Conservation (phyloP, 2,888 invertebrate genomes). For the Schizaphis graminum region DNA sequence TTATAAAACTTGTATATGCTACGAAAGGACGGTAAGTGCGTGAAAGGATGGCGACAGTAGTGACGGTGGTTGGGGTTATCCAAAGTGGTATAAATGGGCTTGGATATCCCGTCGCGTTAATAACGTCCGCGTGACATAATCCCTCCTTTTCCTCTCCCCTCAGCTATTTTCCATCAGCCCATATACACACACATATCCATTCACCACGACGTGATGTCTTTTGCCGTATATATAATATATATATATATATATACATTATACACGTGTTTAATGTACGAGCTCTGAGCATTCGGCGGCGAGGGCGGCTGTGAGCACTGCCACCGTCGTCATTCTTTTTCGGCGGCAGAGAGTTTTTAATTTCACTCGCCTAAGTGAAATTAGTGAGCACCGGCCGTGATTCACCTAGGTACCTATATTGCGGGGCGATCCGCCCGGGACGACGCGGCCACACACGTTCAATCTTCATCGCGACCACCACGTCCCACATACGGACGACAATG, state of each 20-base stretch:
- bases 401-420: constrained; percentile 16
- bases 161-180: background rate
- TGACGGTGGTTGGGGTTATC: constrained; percentile 11
- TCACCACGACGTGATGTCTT: background rate
- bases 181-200: background rate
- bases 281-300: background rate
- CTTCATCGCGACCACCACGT: constrained; percentile 38
- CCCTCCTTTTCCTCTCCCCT: constrained; percentile 28
- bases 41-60: background rate
- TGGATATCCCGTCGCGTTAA: constrained; percentile 62
- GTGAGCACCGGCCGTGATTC: constrained; percentile 55
- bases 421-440: background rate
- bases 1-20: background rate
- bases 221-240: background rate
- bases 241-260: background rate
- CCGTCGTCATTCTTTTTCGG: constrained; percentile 42
- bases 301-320: constrained; percentile 9
- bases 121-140: constrained; percentile 61
- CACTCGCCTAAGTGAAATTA: constrained; percentile 57
- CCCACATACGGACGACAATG: background rate
- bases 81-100: constrained; percentile 65
- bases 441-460: constrained; percentile 44
- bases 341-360: constrained; percentile 60
- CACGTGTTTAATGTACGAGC: background rate
- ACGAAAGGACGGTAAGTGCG: background rate